Percentiles rank a stretch among this genome's conserved stretches.
Evolutionary conservation across 2,888 invertebrate species (phyloP).

Genomic region (Callyntrura sp.): DNA sequence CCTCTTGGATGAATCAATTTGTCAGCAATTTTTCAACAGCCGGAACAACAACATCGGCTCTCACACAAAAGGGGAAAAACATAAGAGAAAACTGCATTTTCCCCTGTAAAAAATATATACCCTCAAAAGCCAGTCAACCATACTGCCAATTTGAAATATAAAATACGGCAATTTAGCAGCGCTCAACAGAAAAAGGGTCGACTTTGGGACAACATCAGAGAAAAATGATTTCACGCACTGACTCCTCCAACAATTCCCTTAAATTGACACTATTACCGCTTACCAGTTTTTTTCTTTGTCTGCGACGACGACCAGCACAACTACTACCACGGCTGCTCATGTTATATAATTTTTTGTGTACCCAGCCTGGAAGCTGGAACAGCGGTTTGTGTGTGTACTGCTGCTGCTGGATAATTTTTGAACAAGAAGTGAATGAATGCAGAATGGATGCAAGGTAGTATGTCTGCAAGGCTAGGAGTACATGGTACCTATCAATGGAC

Average conservation of each 20-base stretch:
- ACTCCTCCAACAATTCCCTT: slow-evolving; percentile 71
- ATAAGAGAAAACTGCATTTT: neutral
- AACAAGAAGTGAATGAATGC: neutral
- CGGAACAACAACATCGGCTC: neutral
- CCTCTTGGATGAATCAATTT: slow-evolving; percentile 62
- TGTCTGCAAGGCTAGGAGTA: too few relatives aligned
- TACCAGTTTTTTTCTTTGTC: neutral
- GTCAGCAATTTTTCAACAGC: slow-evolving; percentile 65
- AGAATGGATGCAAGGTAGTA: neutral
- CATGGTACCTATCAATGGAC: neutral
- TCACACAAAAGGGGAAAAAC: neutral
- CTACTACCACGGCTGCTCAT: too few relatives aligned
- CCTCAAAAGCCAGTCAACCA: neutral
- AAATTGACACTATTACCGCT: slow-evolving; percentile 47
- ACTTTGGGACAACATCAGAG: neutral
- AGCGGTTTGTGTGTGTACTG: neutral
- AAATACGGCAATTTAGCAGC: neutral
- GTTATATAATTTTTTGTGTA: neutral
- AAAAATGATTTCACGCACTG: slow-evolving; percentile 68
- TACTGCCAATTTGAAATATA: neutral
- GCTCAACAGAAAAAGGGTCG: neutral
- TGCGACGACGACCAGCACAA: neutral
- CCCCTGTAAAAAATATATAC: neutral
- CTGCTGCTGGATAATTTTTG: neutral
- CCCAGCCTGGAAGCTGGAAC: neutral